Evolutionary conservation across 2,797 vertebrate species (phyloP), one percentile per base, ranked within the genome.

Genomic region (Coracias cyanogaster): DNA sequence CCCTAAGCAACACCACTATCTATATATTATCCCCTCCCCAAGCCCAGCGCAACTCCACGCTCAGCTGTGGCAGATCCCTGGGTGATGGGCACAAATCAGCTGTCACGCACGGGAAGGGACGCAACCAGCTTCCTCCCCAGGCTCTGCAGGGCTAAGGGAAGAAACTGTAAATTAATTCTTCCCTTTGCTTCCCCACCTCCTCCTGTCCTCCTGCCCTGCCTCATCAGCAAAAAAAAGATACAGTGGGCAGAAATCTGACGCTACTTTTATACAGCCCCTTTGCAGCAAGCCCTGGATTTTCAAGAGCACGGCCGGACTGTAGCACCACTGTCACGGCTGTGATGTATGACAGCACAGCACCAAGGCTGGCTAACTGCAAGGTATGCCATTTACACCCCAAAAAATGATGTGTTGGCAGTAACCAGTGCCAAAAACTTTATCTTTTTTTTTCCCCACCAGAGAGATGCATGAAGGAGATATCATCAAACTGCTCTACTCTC

Each of bases 91-190:
- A 41, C 29, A 64, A 5, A 15, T 48, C 2, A 1, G 35, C 15
- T 28, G 20, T 79, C 54, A 73, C 2, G 1, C 26, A 5, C 2
- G 45, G 51, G 46, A 24, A 37, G 19, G 43, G 46, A 29, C 51
- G 9, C 28, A 62, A 45, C 28, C 2, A 0, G 5, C 18, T 48
- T n/a, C 26, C 17, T 69, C 26, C 39, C 28, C 2, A 0, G 41
- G 20, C 7, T 67, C 7, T 62, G 26, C 35, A 46, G 43, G 11
- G 8, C 20, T 62, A 45, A 67, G 6, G 49, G 35, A 12, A 62
- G 15, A 60, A 84, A 45, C 41, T 20, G 29, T 41, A 33, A 37
- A 69, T 33, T 45, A 70, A 33, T 46, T 51, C 28, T 51, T 86
- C 10, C 18, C 20, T 69, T 76, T 86, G n/a, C 24, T 58, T 58